A percentile compares a stretch with the other conserved stretches of the same genome.
Evolutionary conservation across 2,113 vertebrate genomes (phyloP).

Genomic region (Callorhinus ursinus): DNA sequence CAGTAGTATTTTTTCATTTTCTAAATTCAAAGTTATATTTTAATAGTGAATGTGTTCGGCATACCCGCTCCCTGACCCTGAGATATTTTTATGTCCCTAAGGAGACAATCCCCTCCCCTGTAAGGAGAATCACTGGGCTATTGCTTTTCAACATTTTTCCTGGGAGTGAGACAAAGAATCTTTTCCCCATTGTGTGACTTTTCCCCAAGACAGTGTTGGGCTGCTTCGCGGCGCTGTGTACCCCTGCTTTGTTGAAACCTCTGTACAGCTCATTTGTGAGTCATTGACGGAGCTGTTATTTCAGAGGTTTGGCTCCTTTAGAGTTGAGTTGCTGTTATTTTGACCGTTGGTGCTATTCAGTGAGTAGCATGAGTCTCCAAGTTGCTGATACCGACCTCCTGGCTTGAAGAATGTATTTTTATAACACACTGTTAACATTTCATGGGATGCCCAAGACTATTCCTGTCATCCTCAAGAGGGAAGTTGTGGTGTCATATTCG

Average conservation of each 20-base stretch:
- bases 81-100: not conserved
- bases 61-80: not conserved
- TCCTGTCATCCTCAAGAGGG: not conserved
- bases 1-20: not conserved
- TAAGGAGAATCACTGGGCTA: not conserved
- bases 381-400: not conserved
- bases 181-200: not conserved
- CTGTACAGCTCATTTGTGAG: rapidly evolving
- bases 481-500: not conserved
- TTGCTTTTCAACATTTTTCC: not conserved
- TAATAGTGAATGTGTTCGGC: not conserved
- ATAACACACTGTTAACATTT: not conserved
- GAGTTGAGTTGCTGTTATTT: not conserved
- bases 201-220: rapidly evolving
- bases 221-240: not conserved
- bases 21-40: not conserved
- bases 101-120: not conserved
- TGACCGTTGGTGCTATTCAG: not conserved
- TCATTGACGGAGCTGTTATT: not conserved
- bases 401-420: not conserved
- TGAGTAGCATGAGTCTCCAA: not conserved
- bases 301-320: not conserved
- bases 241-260: not conserved
- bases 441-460: not conserved
- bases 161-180: not conserved